Evolutionary conservation across 2,113 vertebrate genomes (phyloP).

Genomic region (Gymnobelideus leadbeateri): DNA sequence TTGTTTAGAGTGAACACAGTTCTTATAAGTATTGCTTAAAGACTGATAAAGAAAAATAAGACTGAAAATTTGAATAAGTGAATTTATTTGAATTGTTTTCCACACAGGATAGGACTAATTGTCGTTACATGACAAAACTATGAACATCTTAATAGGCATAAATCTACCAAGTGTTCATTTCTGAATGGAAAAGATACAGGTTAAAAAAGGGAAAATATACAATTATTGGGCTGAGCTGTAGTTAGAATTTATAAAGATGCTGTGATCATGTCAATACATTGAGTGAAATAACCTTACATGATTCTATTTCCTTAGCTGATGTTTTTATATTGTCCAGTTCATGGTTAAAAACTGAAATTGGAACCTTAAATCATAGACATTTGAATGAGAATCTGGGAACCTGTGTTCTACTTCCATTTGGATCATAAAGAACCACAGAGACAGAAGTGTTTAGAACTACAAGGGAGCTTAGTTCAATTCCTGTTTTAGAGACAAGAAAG

Average conservation of each 20-base stretch:
- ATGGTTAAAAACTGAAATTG: slow-evolving; percentile 13
- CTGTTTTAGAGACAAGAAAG: not conserved
- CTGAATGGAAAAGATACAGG: slow-evolving; percentile 10
- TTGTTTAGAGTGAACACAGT: too few relatives aligned
- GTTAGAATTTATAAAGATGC: slow-evolving; percentile 4
- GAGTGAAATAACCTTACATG: not conserved
- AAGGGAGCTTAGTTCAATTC: not conserved
- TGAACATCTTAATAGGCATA: not conserved
- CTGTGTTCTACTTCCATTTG: not conserved
- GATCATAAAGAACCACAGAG: not conserved
- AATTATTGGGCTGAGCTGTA: slow-evolving; percentile 48
- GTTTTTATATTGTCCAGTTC: not conserved
- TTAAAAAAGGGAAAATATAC: not conserved
- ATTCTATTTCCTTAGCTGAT: slow-evolving; percentile 8
- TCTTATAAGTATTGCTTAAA: not conserved
- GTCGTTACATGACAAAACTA: not conserved
- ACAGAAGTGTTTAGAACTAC: too few relatives aligned
- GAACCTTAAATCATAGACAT: not conserved
- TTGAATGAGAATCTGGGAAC: not conserved
- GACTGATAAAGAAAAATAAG: not conserved
- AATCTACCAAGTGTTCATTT: slow-evolving; percentile 20
- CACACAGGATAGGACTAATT: not conserved
- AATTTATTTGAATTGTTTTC: slow-evolving; percentile 5
- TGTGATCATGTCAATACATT: not conserved
- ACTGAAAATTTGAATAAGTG: not conserved